A percentile compares a stretch with the other conserved stretches of the same genome.
phyloP scores from a whole-genome alignment of 2,797 vertebrate genomes.

The Tenualosa ilisha region DNA sequence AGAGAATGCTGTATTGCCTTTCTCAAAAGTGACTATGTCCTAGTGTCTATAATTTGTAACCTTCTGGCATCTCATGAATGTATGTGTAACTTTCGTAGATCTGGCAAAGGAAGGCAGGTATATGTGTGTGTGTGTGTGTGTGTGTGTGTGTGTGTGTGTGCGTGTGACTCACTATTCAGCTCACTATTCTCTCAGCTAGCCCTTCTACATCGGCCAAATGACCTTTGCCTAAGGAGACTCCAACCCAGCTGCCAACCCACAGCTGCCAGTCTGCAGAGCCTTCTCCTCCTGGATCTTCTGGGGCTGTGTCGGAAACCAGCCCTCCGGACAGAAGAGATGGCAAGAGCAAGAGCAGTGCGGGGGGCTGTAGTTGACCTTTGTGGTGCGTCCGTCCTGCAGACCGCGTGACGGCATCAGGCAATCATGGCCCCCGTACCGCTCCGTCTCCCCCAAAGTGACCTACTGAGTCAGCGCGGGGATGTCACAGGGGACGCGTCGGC shows the following conservation, averaged over 20 bases:
- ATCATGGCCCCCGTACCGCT: not conserved
- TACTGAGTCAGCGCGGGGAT: not conserved
- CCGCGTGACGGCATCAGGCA: not conserved
- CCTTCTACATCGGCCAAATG: not conserved
- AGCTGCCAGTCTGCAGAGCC: not conserved
- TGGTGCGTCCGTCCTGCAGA: not conserved
- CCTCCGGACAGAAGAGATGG: not conserved
- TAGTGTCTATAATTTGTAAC: no score
- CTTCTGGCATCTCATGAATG: no score
- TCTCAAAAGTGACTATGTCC: no score
- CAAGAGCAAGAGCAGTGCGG: not conserved
- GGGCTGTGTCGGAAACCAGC: not conserved
- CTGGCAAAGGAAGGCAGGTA: not conserved
- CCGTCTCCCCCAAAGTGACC: conserved; percentile 5
- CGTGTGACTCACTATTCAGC: not conserved
- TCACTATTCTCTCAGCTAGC: not conserved
- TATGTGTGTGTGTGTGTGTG: not conserved
- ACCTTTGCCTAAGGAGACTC: not conserved
- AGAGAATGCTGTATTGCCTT: no score
- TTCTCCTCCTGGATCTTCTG: not conserved
- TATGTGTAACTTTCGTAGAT: no score
- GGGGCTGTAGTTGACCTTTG: not conserved
- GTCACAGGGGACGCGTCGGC: not conserved
- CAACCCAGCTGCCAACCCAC: not conserved
- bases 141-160: not conserved